Evolutionary conservation across 1,140 invertebrate genomes (phyloP), one percentile per base, ranked within the genome.

Genomic region (Aphelenchoides avenae): DNA sequence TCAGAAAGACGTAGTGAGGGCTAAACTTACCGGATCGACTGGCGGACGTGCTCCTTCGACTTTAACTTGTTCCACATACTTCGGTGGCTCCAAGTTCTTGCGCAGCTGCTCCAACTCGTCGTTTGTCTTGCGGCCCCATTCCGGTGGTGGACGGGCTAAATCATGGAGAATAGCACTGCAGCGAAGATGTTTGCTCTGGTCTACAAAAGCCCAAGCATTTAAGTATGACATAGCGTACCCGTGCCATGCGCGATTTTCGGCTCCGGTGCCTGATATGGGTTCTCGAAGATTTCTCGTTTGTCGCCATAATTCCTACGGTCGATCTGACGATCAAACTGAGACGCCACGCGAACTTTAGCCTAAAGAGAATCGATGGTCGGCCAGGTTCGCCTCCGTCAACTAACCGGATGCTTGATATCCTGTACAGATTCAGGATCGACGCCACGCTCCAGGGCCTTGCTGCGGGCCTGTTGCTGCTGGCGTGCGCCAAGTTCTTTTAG

Each of bases 301-400:
- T 77, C 74, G 15, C 50, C 51, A 37, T 70, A 66, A 6, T 40
- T 39, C 15, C 65, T 40, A 7, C 90, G 91, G 82, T 98, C 93
- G 47, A 93, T 91, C 81, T 92, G 89, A 80, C 93, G 84, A 82
- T 97, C 93, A 82, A 94, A 96, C 85, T 97, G 96, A 81, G 91
- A 94, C 79, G 91, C 91, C 72, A 95, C 89, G 84, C 91, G 89
- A 79, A 98, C 91, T 85, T 96, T 97, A 73, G 93, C 91, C 91
- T 94, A 73, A 42, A 61, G n/a, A n/a, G n/a, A n/a, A n/a, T n/a
- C n/a, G n/a, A n/a, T n/a, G n/a, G n/a, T n/a, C n/a, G n/a, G n/a
- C n/a, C n/a, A 53, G 26, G 13, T 20, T 61, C 11, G 13, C 36
- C 6, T 29, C 11, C 13, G 13, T 30, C 29, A n/a, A 91, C 89